Evolutionary conservation across 1,140 invertebrate species (phyloP), one percentile per base, ranked within the genome.

Genomic region (Nephila pilipes): DNA sequence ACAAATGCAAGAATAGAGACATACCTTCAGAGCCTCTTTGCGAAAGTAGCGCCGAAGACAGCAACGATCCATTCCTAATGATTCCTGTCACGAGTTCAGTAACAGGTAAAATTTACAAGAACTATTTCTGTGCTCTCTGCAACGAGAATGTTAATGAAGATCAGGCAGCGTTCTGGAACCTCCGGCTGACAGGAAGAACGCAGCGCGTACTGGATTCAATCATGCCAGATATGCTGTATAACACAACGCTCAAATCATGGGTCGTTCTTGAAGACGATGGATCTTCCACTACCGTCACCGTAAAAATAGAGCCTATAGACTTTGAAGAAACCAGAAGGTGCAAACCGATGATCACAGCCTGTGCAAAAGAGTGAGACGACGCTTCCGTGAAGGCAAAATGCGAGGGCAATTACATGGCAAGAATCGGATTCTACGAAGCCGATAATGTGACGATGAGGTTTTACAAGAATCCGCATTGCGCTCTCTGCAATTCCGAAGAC

Each of bases 61-160:
- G 94, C 95, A 29, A 89, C 3, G 96, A 96, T 94, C 96, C 96
- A 10, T 87, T 96, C 83, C 89, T 95, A 0, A 94, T 93, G 20
- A 95, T 96, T 29, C 96, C 0, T 96, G n/a, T 96, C 10, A 96
- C 96, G 0, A 95, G 95, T 79, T 93, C 94, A 36, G 85, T 80
- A 16, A 94, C 95, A 0, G 95, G 96, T 6, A 93, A 96, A 57
- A 96, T 96, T 0, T 97, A 96, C 94, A 95, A 95, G 75, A 97
- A 97, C 94, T 94, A 95, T 25, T 96, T 95, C 95, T 97, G n/a
- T n/a, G n/a, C n/a, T n/a, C n/a, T n/a, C n/a, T n/a, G n/a, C n/a
- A n/a, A n/a, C n/a, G n/a, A n/a, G n/a, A n/a, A n/a, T n/a, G n/a
- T n/a, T n/a, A n/a, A n/a, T n/a, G n/a, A n/a, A n/a, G n/a, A n/a